These are phyloP conservation scores for Lytechinus pictus DNA, from an alignment of 35 echinoderm and acorn worm genomes.

Conservation along the genomic window DNA sequence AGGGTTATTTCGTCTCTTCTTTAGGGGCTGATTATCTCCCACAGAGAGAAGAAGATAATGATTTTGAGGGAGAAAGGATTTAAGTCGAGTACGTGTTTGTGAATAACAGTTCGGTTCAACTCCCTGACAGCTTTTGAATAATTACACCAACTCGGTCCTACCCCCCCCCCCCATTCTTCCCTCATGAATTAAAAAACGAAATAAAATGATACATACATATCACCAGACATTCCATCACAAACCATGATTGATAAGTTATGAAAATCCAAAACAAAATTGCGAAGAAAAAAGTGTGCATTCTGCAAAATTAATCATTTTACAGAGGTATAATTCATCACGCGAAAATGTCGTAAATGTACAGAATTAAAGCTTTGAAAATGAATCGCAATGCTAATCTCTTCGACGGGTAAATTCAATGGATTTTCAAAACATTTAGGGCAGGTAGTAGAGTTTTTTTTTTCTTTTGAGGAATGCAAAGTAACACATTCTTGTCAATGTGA, in stretches of 20 bases:
- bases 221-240: background rate
- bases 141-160: background rate
- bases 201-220: background rate
- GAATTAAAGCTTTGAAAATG: background rate
- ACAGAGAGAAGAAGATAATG: slow-evolving; percentile 44
- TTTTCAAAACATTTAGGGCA: background rate
- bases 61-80: slow-evolving; percentile 15
- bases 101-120: slow-evolving; percentile 32
- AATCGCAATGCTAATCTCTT: background rate
- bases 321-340: background rate
- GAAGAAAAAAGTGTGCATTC: background rate
- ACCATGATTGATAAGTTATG: background rate
- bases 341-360: background rate
- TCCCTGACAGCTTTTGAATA: background rate
- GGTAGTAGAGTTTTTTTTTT: background rate
- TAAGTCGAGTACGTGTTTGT: slow-evolving; percentile 11
- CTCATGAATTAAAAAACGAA: background rate
- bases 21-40: slow-evolving; percentile 22
- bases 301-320: background rate
- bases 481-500: background rate
- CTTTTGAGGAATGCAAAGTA: background rate
- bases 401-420: background rate
- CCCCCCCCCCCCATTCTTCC: background rate
- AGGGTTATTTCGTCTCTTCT: slow-evolving; percentile 35
- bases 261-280: background rate